These are phyloP conservation scores for Carcharodon carcharias DNA, from an alignment of 2,797 vertebrate species.

Conservation along the genomic window DNA sequence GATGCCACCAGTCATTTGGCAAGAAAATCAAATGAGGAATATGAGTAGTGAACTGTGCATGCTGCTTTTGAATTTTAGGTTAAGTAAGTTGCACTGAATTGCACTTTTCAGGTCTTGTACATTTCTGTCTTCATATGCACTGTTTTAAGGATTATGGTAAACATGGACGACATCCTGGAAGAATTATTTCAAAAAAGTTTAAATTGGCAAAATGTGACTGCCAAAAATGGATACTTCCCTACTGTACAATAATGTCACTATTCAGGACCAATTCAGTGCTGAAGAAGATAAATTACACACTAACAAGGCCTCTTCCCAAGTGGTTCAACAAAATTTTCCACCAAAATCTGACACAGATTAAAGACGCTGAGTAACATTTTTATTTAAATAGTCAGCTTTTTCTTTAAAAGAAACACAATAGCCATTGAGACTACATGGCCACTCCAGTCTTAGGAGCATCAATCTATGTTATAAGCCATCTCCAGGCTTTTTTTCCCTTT, in stretches of 20 bases:
- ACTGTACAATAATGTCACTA: not conserved
- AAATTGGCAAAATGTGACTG: not conserved
- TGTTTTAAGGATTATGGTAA: not conserved
- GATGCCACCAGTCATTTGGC: not conserved
- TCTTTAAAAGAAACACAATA: not conserved
- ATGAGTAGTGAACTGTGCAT: not conserved
- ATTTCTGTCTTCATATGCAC: not conserved
- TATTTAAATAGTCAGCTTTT: slow-evolving; percentile 18
- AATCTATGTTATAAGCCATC: not conserved
- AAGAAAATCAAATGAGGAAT: not conserved
- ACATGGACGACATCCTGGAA: not conserved
- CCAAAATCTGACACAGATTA: slow-evolving; percentile 25
- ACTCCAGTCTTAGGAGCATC: not conserved
- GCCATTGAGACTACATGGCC: not conserved
- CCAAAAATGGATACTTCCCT: slow-evolving; percentile 7
- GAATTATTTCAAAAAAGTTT: not conserved
- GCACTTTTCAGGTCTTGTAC: not conserved
- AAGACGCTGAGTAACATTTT: not conserved
- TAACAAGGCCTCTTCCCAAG: slow-evolving; percentile 13
- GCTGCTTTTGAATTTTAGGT: not conserved
- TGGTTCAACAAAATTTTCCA: not conserved
- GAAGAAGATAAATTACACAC: slow-evolving; percentile 15
- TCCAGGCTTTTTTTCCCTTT: not conserved
- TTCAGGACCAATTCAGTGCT: not conserved
- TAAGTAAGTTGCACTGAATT: not conserved